These are phyloP conservation scores for Pelecanus crispus DNA, from an alignment of 2,113 vertebrate species.

Conservation along the genomic window DNA sequence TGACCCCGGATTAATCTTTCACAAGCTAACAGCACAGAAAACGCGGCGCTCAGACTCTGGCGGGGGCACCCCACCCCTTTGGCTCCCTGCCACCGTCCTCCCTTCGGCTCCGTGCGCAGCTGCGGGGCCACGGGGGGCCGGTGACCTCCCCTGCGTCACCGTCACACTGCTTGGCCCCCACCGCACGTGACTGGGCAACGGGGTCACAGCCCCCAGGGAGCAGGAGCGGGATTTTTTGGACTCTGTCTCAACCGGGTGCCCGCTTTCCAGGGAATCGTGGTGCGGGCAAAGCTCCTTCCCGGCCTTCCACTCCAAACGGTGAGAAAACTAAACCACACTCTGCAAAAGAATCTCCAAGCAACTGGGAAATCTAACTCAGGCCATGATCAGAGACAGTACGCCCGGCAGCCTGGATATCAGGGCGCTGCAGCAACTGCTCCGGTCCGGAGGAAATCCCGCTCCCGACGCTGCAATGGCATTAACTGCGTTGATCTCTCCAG, in stretches of 20 bases:
- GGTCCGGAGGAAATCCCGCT: rapidly evolving
- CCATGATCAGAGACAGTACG: rapidly evolving
- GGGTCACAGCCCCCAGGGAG: not conserved
- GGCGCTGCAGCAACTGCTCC: rapidly evolving
- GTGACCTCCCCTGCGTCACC: not conserved
- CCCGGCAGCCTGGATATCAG: not conserved
- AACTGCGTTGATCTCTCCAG: not conserved
- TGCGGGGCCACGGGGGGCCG: not conserved
- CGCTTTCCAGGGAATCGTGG: not conserved
- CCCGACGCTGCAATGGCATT: not conserved
- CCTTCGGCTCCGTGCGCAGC: not conserved
- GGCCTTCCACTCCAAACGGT: not conserved
- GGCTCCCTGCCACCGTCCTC: rapidly evolving
- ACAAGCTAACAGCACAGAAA: not conserved
- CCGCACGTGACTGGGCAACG: rapidly evolving
- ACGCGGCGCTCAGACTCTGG: rapidly evolving
- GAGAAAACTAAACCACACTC: not conserved
- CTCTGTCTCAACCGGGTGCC: not conserved
- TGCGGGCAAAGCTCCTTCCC: not conserved
- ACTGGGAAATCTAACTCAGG: not conserved
- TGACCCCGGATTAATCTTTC: rapidly evolving
- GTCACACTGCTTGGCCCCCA: not conserved
- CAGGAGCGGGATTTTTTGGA: not conserved
- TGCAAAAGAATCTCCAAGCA: not conserved
- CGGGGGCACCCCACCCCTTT: not conserved